Base-by-base conservation (phyloP, 2,113 vertebrate genomes). In the Gnathonemus longibarbis region DNA sequence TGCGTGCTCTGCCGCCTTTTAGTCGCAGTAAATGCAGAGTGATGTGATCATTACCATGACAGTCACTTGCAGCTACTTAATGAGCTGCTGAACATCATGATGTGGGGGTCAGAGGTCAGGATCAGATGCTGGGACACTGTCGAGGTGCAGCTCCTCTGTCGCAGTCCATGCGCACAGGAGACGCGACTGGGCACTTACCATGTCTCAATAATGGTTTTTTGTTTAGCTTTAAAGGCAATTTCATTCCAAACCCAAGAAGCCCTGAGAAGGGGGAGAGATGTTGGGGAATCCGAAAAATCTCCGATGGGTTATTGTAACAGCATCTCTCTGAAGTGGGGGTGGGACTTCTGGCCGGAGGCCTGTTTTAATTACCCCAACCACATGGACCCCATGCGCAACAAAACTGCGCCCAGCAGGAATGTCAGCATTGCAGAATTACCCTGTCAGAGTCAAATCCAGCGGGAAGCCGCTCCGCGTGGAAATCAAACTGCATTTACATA, bases 261-360 rank as follows among this genome's bases (percentile, higher is more conserved):
- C n/a, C n/a, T 70, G 10, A 42, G 35, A 17, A 42, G 74, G 74
- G 74, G 35, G 74, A 80, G 74, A 42, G 74, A 39, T 19, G 74
- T 80, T 80, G 74, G 74, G 35, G 74, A 80, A 80, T 70, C 62
- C 1, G n/a, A 70, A 70, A 70, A 70, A 70, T 70, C 62, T 70
- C n/a, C 0, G 3, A 70, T 70, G 35, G 74, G 31, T 80, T 80
- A 39, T 42, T 17, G 35, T 80, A 80, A 42, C 74, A 42, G 31
- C 74, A 19, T 80, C 74, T 80, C 74, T 80, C 74, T 80, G 74
- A 80, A 80, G 74, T 19, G 74, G 74, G 74, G 74, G 74, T 39
- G 70, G 31, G 1, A 5, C 31, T 35, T 39, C 31, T 77, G 74
- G 74, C 74, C 2, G 17, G 35, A 80, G 74, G 74, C 74, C 35